Base-by-base conservation (phyloP, 1,140 invertebrate species). In the Pogonus chalceus region DNA sequence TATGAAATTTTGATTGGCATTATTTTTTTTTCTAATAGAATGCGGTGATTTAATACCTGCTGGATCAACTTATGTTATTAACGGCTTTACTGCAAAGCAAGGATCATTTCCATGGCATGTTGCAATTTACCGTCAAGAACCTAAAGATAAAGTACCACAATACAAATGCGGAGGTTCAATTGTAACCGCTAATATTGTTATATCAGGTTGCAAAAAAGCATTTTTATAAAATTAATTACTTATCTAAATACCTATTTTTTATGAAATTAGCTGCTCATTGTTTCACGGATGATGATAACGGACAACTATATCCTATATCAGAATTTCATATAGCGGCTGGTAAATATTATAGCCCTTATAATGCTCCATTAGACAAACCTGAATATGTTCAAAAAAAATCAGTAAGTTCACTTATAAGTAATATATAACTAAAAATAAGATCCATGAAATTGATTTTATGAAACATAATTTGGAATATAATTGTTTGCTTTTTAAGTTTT, bases 181-280 rank as follows among this genome's bases (percentile, higher is more conserved):
- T 43, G 46, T 53, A 23, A 24, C 35, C 2, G 26, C n/a, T 2
- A 23, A 16, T 10, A 43, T 24, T 18, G 23, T 53, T 20, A 2
- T 53, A 0, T 46, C 51, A 43, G 51, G 51, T 53, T n/a, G n/a
- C n/a, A n/a, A n/a, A 53, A 23, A 37, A 39, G 21, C 21, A 46
- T 20, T 20, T 7, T 21, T 37, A 20, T 52, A 1, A n/a, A 9
- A 14, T 20, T 26, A 24, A 12, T 9, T 49, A n/a, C 31, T 16
- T 14, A 2, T 3, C 24, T 2, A 35, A 26, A 23, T 49, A 1
- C 18, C n/a, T 22, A 12, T 26, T 1, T 9, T n/a, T 23, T 21
- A n/a, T n/a, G n/a, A n/a, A n/a, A 26, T 49, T 35, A 54, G 52
- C 52, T 26, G 54, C 54, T 0, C 54, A 55, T 51, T 55, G 54